Evolutionary conservation across 1,140 invertebrate genomes (phyloP).

Genomic region (Rhopalosiphum padi): DNA sequence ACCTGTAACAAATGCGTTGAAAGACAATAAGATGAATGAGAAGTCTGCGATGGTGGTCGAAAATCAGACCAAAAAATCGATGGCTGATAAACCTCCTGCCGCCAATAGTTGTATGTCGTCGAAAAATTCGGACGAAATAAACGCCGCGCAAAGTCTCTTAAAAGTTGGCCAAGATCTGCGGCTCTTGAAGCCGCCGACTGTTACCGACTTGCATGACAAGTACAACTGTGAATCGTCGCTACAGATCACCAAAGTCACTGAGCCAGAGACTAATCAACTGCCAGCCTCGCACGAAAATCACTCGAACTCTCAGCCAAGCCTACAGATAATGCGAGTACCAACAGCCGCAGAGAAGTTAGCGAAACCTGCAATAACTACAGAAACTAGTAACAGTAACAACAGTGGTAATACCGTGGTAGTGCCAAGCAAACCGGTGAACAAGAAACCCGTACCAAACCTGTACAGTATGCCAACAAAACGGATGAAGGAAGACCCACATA

Average conservation of each 20-base stretch:
- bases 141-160: conserved; percentile 38
- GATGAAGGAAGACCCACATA: not conserved
- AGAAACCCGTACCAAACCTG: conserved; percentile 39
- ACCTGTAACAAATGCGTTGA: not conserved
- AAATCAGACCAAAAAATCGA: not conserved
- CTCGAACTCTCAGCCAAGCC: not conserved
- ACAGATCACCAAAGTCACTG: conserved; percentile 51
- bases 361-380: not conserved
- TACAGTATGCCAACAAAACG: conserved; percentile 53
- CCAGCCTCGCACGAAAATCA: not conserved
- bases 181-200: not conserved
- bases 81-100: not conserved
- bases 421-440: conserved; percentile 6
- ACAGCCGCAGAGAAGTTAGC: not conserved
- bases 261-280: conserved; percentile 15
- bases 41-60: not conserved
- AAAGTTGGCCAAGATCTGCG: conserved; percentile 30
- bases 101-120: not conserved
- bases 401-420: not conserved
- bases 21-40: not conserved
- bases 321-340: conserved; percentile 47
- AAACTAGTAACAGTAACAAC: not conserved
- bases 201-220: not conserved
- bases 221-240: conserved; percentile 50
- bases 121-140: conserved; percentile 45